Conservation (phyloP, 37 sponge, comb jelly and placozoan species). For the Chondrosia reniformis region DNA sequence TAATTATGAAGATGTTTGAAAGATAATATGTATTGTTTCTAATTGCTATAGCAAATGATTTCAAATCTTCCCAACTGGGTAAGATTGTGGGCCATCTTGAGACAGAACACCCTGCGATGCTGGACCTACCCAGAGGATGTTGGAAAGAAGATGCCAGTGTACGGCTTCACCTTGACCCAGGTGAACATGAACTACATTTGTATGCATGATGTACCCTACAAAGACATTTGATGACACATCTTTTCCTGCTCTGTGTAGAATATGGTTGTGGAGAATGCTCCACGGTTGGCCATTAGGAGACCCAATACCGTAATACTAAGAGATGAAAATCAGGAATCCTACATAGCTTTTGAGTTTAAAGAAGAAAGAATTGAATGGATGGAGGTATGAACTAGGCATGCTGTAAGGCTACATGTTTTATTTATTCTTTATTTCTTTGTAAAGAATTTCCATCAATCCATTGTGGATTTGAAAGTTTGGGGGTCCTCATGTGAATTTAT, state of each 20-base stretch:
- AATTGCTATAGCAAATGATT: slow-evolving; percentile 64
- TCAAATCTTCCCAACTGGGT: slow-evolving; percentile 86
- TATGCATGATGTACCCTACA: background rate
- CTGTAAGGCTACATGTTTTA: background rate
- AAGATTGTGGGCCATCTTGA: slow-evolving; percentile 86
- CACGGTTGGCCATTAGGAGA: slow-evolving; percentile 72
- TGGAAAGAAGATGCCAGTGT: slow-evolving; percentile 68
- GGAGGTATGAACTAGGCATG: background rate
- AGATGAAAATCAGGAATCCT: slow-evolving; percentile 39
- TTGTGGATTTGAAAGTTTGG: slow-evolving; percentile 65
- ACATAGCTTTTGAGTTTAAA: slow-evolving; percentile 79
- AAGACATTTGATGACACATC: background rate
- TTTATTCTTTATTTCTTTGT: background rate
- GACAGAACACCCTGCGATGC: slow-evolving; percentile 79
- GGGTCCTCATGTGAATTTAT: slow-evolving; percentile 49
- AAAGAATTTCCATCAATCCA: slow-evolving; percentile 32
- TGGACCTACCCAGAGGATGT: slow-evolving; percentile 92
- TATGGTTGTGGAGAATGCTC: slow-evolving; percentile 70
- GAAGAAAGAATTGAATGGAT: slow-evolving; percentile 82
- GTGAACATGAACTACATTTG: slow-evolving; percentile 19
- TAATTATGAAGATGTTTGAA: background rate
- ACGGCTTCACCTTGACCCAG: slow-evolving; percentile 56
- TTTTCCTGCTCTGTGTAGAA: background rate
- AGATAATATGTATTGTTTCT: background rate
- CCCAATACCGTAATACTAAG: slow-evolving; percentile 68